Base-by-base conservation (phyloP, 2,113 vertebrate species). In the Amblyopsis rosae region DNA sequence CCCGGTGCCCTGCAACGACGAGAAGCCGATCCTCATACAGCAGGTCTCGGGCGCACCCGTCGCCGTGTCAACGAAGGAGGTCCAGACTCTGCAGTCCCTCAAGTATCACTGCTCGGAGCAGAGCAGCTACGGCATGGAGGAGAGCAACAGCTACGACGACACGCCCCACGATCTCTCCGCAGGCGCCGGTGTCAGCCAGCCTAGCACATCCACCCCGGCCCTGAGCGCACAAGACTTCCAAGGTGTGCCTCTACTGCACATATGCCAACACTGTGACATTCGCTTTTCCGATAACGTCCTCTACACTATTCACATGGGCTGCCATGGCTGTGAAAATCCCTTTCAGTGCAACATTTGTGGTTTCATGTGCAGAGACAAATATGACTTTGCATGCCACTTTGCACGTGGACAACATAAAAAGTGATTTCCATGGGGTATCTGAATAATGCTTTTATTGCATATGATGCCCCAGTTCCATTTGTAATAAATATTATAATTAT, bases 301-400 rank as follows among this genome's bases (percentile, higher is more conserved):
- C 33, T 98, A 96, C 76, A 99, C 98, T 1, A 96, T 99, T 75
- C 98, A 99, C 79, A 99, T 99, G 98, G 97, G 98, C 1, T 99
- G 98, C 59, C 98, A 99, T 4, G 95, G 95, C 0, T 99, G 95
- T 45, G 95, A 98, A 72, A 96, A 97, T 12, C 96, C 98, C 33
- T 99, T 99, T 76, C 95, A 96, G 89, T 99, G 98, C 88, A 99
- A 99, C 91, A 95, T 98, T 77, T 99, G 98, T 77, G 97, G 98
- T 16, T 94, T 95, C 88, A 94, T 95, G 83, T 99, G 98, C 87
- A 92, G 91, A 70, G 96, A 99, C 83, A 96, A 95, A 87, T 99
- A 99, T n/a, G 95, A 99, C 87, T 99, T 99, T 59, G 95, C 96
- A 12, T 99, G 98, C 79, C 98, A 99, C 87, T 99, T 99, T 77